Percentiles rank a stretch among this genome's conserved stretches.
Evolutionary conservation across 2,797 vertebrate genomes (phyloP).

Genomic region (Eulemur coronatus): DNA sequence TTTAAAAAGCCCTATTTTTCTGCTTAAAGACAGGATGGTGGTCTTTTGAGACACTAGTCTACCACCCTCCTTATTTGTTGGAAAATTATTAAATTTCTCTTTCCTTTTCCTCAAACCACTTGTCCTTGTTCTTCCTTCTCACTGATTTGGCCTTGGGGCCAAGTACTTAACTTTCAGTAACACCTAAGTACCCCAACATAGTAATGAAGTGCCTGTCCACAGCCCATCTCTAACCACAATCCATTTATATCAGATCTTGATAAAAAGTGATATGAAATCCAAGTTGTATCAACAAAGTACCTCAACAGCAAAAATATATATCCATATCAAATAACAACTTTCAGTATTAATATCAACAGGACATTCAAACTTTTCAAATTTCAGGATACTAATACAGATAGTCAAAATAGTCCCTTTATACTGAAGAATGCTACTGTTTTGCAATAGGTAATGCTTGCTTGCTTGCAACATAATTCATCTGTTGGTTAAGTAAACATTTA

Average conservation of each 20-base stretch:
- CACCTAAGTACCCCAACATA: not conserved
- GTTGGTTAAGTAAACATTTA: not conserved
- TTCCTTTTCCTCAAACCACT: not conserved
- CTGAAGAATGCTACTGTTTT: not conserved
- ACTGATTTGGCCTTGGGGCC: not conserved
- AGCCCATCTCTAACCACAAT: not conserved
- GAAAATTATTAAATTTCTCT: not conserved
- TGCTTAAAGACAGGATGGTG: not conserved
- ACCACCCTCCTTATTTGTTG: not conserved
- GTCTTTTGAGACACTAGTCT: not conserved
- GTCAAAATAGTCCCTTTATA: not conserved
- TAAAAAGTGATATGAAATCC: not conserved
- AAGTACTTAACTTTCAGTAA: not conserved
- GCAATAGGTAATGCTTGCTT: not conserved
- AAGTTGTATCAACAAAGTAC: not conserved
- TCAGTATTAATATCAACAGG: not conserved
- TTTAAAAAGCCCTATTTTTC: not conserved
- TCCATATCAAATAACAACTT: not conserved
- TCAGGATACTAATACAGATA: not conserved
- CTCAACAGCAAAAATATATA: not conserved
- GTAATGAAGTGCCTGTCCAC: not conserved
- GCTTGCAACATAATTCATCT: not conserved
- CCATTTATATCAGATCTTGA: not conserved
- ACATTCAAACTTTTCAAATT: not conserved
- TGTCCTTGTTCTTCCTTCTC: not conserved